These are phyloP conservation scores for Galemys pyrenaicus DNA, from an alignment of 2,113 vertebrate species.

Conservation along the genomic window DNA sequence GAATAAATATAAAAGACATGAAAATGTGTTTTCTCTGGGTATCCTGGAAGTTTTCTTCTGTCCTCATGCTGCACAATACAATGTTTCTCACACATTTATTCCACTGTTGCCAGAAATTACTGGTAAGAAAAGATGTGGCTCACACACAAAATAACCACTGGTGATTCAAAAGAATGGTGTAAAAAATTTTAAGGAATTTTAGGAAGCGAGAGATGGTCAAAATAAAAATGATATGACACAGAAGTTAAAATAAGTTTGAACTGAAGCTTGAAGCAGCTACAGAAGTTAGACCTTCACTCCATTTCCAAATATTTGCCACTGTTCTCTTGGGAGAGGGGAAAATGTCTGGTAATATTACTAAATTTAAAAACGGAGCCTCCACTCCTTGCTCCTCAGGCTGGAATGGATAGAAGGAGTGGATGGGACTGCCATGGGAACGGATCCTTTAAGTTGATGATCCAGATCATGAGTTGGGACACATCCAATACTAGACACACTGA, in stretches of 20 bases:
- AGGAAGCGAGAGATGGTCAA: not conserved
- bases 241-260: not conserved
- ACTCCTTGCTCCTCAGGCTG: too few relatives aligned
- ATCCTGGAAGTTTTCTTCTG: not conserved
- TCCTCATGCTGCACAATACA: not conserved
- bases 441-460: too few relatives aligned
- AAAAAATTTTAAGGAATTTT: slow-evolving; percentile 45
- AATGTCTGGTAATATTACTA: too few relatives aligned
- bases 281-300: too few relatives aligned
- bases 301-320: too few relatives aligned
- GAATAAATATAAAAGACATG: not conserved
- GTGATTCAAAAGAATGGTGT: not conserved
- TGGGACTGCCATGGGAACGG: too few relatives aligned
- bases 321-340: too few relatives aligned
- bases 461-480: too few relatives aligned
- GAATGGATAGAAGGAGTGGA: too few relatives aligned
- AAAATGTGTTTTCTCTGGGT: not conserved
- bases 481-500: too few relatives aligned
- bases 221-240: slow-evolving; percentile 38
- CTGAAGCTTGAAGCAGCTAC: too few relatives aligned
- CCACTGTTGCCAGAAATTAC: not conserved
- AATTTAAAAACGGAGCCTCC: too few relatives aligned
- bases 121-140: not conserved
- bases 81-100: not conserved
- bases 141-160: not conserved